Evolutionary conservation across 2,797 vertebrate species (phyloP).

Genomic region (Sylvia borin): DNA sequence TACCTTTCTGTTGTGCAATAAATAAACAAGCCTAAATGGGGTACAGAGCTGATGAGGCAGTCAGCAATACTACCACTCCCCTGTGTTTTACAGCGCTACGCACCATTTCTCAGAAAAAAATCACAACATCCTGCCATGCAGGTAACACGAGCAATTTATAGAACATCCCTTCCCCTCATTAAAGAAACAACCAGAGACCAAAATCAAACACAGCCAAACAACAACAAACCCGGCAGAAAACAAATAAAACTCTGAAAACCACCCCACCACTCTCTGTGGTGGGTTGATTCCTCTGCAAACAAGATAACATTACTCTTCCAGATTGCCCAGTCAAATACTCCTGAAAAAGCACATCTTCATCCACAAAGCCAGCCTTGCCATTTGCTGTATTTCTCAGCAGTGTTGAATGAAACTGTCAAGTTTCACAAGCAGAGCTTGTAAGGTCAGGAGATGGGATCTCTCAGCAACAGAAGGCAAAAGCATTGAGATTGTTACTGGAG

Average conservation of each 20-base stretch:
- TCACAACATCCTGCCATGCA: neutral
- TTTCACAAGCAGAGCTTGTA: neutral
- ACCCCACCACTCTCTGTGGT: neutral
- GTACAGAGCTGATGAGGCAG: neutral
- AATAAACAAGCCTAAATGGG: neutral
- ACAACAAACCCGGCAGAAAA: neutral
- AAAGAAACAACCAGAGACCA: neutral
- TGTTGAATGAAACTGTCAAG: neutral
- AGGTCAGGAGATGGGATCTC: neutral
- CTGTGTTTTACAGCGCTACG: neutral
- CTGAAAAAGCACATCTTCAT: neutral
- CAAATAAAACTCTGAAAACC: neutral
- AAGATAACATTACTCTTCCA: neutral
- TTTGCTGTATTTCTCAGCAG: neutral
- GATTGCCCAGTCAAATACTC: neutral
- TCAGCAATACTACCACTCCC: neutral
- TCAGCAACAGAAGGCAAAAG: neutral
- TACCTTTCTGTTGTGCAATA: neutral
- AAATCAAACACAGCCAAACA: neutral
- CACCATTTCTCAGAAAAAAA: neutral
- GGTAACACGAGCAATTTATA: neutral
- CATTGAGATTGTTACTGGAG: neutral
- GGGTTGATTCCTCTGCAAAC: neutral
- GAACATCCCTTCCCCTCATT: neutral
- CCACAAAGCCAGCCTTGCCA: neutral